Percentiles rank a stretch among this genome's conserved stretches.
Evolutionary conservation across 2,797 vertebrate species (phyloP).

Genomic region (Rachycentron canadum): DNA sequence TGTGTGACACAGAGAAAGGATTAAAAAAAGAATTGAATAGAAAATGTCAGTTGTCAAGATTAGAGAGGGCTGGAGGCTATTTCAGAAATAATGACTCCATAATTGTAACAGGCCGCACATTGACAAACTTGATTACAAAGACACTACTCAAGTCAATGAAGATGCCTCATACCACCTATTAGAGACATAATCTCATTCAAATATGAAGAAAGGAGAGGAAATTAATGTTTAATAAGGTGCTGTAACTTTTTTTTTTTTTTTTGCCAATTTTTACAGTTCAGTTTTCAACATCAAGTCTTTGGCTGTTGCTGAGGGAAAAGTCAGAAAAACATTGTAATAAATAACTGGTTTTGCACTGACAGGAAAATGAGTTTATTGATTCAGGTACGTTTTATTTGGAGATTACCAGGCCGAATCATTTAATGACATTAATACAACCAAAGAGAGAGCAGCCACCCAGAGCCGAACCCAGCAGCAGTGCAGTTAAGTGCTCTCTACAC

Average conservation of each 20-base stretch:
- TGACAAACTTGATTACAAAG: conserved; percentile 49
- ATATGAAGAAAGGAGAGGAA: background rate
- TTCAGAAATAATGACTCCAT: conserved; percentile 48
- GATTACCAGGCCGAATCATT: conserved; percentile 39
- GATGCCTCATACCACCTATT: conserved; percentile 1
- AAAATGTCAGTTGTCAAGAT: conserved; percentile 52
- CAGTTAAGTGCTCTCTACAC: conserved; percentile 42
- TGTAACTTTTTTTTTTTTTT: background rate
- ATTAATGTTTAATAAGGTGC: background rate
- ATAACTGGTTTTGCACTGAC: background rate
- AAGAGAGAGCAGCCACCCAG: conserved; percentile 15
- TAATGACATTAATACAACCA: conserved; percentile 34
- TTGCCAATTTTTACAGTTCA: background rate
- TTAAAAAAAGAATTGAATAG: conserved; percentile 8
- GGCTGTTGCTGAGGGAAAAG: background rate
- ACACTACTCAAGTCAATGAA: conserved; percentile 17
- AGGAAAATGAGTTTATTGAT: conserved; percentile 46
- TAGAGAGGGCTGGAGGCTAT: conserved; percentile 32
- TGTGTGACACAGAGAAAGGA: conserved; percentile 19
- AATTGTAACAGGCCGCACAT: conserved; percentile 26
- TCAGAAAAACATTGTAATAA: background rate
- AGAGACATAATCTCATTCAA: conserved; percentile 2
- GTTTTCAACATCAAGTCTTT: background rate
- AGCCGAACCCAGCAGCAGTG: conserved; percentile 32
- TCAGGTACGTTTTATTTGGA: conserved; percentile 25